Evolutionary conservation across 2,888 invertebrate genomes (phyloP).

Genomic region (Xestia xanthographa): DNA sequence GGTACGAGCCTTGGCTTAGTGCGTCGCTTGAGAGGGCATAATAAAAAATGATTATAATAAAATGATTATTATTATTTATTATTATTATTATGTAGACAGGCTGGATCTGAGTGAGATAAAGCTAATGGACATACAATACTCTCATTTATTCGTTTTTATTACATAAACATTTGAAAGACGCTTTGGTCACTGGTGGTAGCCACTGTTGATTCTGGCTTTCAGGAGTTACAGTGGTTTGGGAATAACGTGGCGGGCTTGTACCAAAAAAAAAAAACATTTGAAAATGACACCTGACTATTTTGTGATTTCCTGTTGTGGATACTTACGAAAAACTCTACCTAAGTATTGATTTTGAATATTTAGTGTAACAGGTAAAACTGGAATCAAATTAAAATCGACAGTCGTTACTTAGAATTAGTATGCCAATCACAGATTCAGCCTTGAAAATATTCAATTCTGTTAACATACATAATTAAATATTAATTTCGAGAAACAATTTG

Average conservation of each 20-base stretch:
- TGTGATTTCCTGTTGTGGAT: constrained; percentile 9
- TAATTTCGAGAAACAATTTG: constrained; percentile 33
- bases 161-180: neutral
- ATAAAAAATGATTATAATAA: no score
- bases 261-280: no score
- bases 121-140: neutral
- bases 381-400: constrained; percentile 16
- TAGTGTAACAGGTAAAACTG: constrained; percentile 35
- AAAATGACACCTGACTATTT: neutral
- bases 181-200: no score
- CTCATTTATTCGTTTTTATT: neutral
- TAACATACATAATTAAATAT: constrained; percentile 19
- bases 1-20: no score
- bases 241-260: no score
- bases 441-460: constrained; percentile 44
- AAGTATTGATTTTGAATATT: constrained; percentile 5
- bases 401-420: constrained; percentile 29
- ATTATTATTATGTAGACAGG: no score
- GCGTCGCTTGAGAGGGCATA: no score
- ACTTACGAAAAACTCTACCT: constrained; percentile 8
- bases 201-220: no score
- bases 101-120: no score
- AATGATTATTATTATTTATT: no score
- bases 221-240: no score
- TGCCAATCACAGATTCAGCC: constrained; percentile 39